Conservation (phyloP, 2,113 vertebrate species). For the Prolemur simus region DNA sequence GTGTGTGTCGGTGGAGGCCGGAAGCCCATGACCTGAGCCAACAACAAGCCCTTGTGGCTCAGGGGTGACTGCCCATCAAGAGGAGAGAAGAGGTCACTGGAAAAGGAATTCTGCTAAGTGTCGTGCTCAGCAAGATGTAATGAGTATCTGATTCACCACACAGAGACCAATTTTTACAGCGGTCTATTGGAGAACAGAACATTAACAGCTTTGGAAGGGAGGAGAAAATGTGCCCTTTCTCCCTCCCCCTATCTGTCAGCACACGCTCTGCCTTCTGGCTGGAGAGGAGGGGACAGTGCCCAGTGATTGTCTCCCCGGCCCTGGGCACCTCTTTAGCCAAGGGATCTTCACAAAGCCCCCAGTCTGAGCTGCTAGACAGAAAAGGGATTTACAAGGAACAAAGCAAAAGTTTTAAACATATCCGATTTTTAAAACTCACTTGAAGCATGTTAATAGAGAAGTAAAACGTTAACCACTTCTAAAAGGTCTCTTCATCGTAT, state of each 20-base stretch:
- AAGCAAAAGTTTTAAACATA: not conserved
- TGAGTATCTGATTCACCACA: not conserved
- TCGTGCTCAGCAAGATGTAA: not conserved
- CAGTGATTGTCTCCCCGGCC: not conserved
- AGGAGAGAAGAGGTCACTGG: not conserved
- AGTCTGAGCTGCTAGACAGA: not conserved
- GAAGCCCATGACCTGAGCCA: not conserved
- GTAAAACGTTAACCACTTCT: not conserved
- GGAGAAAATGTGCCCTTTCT: not conserved
- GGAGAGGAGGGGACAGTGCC: not conserved
- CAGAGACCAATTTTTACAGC: slow-evolving; percentile 16
- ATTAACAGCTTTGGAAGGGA: not conserved
- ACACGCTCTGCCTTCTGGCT: not conserved
- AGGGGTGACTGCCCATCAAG: not conserved
- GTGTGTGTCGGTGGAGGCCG: not conserved
- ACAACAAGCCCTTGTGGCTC: not conserved
- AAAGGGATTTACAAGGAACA: not conserved
- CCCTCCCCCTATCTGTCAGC: not conserved
- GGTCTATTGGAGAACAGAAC: not conserved
- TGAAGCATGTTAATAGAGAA: not conserved
- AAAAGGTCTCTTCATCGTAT: not conserved
- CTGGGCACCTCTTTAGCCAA: not conserved
- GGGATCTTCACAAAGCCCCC: not conserved
- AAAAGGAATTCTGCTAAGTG: not conserved
- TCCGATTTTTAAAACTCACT: not conserved